These are phyloP conservation scores for Beroe forskalii DNA, from an alignment of 37 sponge, comb jelly and placozoan species.

Conservation along the genomic window DNA sequence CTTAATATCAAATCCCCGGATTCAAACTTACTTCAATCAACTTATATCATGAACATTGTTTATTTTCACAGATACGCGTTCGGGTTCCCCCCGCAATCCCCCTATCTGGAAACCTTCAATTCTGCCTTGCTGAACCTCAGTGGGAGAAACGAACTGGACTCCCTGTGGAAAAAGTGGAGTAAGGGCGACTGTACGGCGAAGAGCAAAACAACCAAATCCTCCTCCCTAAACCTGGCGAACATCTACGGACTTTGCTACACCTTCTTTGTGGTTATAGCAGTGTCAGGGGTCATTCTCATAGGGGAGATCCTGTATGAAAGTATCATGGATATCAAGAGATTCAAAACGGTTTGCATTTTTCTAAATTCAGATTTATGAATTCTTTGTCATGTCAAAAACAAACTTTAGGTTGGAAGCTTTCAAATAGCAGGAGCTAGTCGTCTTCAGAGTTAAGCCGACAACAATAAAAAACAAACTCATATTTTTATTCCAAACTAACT, in stretches of 20 bases:
- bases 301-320: constrained; percentile 59
- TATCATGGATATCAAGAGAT: constrained; percentile 60
- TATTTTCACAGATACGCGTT: constrained; percentile 36
- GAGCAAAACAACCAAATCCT: background rate
- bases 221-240: constrained; percentile 60
- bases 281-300: constrained; percentile 43
- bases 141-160: constrained; percentile 38
- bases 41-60: no score
- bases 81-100: constrained; percentile 49
- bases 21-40: no score
- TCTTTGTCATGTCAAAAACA: background rate
- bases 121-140: constrained; percentile 37
- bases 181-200: constrained; percentile 46
- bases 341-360: constrained; percentile 27
- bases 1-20: no score
- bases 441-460: no score
- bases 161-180: constrained; percentile 59
- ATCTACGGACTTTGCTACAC: constrained; percentile 64
- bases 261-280: constrained; percentile 60
- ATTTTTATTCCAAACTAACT: no score
- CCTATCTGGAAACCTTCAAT: constrained; percentile 55
- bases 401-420: background rate
- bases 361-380: background rate
- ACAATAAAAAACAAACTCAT: no score
- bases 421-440: background rate